A percentile compares a stretch with the other conserved stretches of the same genome.
Conservation (phyloP, 2,888 invertebrate species). For the Lottia scabra region DNA sequence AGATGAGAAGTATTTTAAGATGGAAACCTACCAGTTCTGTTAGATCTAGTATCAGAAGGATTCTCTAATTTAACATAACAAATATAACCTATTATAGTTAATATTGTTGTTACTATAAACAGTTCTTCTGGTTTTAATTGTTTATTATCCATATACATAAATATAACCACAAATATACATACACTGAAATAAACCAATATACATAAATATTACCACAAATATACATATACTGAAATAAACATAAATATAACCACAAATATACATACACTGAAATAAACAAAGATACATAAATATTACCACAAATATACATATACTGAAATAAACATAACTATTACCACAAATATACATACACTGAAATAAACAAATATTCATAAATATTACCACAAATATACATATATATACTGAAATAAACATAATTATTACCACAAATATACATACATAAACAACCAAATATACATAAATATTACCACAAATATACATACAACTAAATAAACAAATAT, state of each 20-base stretch:
- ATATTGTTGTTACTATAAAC: slow-evolving; percentile 54
- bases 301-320: background rate
- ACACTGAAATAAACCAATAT: slow-evolving; percentile 51
- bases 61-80: background rate
- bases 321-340: background rate
- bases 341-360: background rate
- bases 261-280: background rate
- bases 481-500: too few relatives aligned
- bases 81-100: slow-evolving; percentile 46
- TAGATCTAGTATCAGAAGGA: background rate
- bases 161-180: slow-evolving; percentile 63
- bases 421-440: too few relatives aligned
- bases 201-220: background rate
- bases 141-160: slow-evolving; percentile 62
- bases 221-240: background rate
- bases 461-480: background rate
- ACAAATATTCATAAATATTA: background rate
- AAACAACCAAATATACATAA: slow-evolving; percentile 24
- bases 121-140: slow-evolving; percentile 55
- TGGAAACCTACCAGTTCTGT: too few relatives aligned
- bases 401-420: background rate
- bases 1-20: too few relatives aligned
- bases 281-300: background rate
- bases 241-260: too few relatives aligned
- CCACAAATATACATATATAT: slow-evolving; percentile 9